These are phyloP conservation scores for Plagodis pulveraria DNA, from an alignment of 2,888 invertebrate genomes.

Conservation along the genomic window DNA sequence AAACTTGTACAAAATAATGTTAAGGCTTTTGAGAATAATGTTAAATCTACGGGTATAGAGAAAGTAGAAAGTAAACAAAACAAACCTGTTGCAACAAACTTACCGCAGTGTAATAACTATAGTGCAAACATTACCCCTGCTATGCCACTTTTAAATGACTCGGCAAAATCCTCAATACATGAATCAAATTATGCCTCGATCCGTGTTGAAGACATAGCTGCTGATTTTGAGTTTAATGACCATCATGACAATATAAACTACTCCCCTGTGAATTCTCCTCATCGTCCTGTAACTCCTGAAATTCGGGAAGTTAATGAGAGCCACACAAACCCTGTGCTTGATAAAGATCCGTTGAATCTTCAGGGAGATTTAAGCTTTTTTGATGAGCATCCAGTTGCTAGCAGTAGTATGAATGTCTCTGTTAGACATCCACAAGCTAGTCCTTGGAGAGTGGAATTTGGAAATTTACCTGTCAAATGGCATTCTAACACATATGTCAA, in stretches of 20 bases:
- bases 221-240: constrained; percentile 61
- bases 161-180: constrained; percentile 28
- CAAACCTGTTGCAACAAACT: constrained; percentile 1
- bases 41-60: constrained; percentile 7
- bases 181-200: constrained; percentile 58
- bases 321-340: constrained; percentile 30
- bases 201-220: constrained; percentile 70
- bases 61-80: constrained; percentile 19
- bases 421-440: constrained; percentile 66
- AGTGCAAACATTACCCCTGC: constrained; percentile 15
- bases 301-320: constrained; percentile 20
- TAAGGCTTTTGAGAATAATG: constrained; percentile 16
- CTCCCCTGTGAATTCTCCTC: constrained; percentile 69
- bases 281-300: constrained; percentile 36
- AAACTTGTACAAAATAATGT: constrained; percentile 17
- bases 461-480: constrained; percentile 74
- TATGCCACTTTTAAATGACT: constrained; percentile 24
- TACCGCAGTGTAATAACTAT: constrained; percentile 15
- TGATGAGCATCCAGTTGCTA: constrained; percentile 74
- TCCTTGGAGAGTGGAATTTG: constrained; percentile 79
- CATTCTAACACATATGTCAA: constrained; percentile 74
- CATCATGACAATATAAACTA: constrained; percentile 63
- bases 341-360: constrained; percentile 66
- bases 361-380: constrained; percentile 70
- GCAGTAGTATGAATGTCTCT: constrained; percentile 74